Evolutionary conservation across 1,140 invertebrate genomes (phyloP).

Genomic region (Ptiloglossa arizonensis): DNA sequence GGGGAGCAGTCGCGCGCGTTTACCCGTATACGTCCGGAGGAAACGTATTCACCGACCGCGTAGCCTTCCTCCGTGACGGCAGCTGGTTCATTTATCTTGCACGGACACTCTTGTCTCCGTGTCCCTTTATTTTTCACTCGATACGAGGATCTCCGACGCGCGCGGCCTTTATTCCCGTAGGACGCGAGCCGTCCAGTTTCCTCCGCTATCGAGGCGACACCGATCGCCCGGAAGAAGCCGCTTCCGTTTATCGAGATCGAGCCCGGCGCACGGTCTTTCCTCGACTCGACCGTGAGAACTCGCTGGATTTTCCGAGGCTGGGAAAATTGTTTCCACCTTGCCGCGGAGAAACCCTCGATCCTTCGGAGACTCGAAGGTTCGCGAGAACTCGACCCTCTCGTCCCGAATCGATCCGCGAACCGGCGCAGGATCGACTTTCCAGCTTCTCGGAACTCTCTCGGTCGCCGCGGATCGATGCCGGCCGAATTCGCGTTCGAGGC

Average conservation of each 20-base stretch:
- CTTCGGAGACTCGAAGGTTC: too few relatives aligned
- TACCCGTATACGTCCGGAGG: slow-evolving; percentile 59
- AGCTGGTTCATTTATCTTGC: slow-evolving; percentile 70
- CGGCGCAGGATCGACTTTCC: too few relatives aligned
- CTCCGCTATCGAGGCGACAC: slow-evolving; percentile 49
- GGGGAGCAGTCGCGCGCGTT: slow-evolving; percentile 48
- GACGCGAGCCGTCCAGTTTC: slow-evolving; percentile 33
- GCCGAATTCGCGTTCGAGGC: slow-evolving; percentile 60
- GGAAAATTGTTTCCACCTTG: too few relatives aligned
- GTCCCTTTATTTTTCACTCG: slow-evolving; percentile 45
- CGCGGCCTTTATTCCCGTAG: slow-evolving; percentile 32
- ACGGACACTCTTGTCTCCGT: slow-evolving; percentile 55
- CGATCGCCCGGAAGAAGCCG: slow-evolving; percentile 14
- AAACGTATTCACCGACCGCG: slow-evolving; percentile 66
- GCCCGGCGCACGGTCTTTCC: not conserved
- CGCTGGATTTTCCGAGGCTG: too few relatives aligned
- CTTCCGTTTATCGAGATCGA: slow-evolving; percentile 28
- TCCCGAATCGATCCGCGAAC: too few relatives aligned
- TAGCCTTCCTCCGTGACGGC: slow-evolving; percentile 62
- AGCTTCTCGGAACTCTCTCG: slow-evolving; percentile 15
- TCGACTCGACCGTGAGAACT: slow-evolving; percentile 43
- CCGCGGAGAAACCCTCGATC: too few relatives aligned
- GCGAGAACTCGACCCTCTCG: too few relatives aligned
- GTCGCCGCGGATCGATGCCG: slow-evolving; percentile 17
- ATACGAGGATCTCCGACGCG: slow-evolving; percentile 52